Base-by-base conservation (phyloP, 2,888 invertebrate species). In the Balanococcus diminutus region DNA sequence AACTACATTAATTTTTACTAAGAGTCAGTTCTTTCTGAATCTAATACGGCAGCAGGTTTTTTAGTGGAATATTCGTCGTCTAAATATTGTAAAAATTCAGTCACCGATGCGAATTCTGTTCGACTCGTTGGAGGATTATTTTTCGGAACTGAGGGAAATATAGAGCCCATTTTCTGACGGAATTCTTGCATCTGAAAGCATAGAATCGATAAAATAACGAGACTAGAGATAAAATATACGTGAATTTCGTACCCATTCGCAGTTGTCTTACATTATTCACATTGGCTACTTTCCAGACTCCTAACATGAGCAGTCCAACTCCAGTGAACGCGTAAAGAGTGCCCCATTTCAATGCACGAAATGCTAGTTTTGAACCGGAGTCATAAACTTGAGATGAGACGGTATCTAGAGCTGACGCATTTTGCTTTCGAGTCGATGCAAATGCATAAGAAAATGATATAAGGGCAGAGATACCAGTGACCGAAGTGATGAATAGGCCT, bases 241-340 rank as follows among this genome's bases (percentile, higher is more conserved):
- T 85, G 51, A 67, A 82, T 81, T 56, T 39, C 11, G 25, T 31
- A 87, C 72, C 8, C 2, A 46, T 46, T 46, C 22, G 9, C 87
- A 87, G 91, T n/a, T n/a, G n/a, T n/a, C 92, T 92, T 91, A 96
- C 96, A 92, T 95, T 93, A 89, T 93, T 92, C 31, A 96, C 97
- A 86, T 97, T 97, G 61, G 96, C 94, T 16, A 96, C 89, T 90
- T 97, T 97, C 96, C 96, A 98, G 87, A 96, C 92, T 14, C 94
- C 93, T 90, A 94, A 96, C 89, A 95, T 96, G 84, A 98, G 90
- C 82, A 94, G 90, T 9, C 96, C 93, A 86, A 96, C 96, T 0
- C 97, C 97, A 46, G 94, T 91, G n/a, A 96, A 91, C 0, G 98
- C 96, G 90, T 95, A 97, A 0, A 97, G 88, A 0, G 96, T 95